Base-by-base conservation (phyloP, 2,797 vertebrate species). In the Sebastes cheni region DNA sequence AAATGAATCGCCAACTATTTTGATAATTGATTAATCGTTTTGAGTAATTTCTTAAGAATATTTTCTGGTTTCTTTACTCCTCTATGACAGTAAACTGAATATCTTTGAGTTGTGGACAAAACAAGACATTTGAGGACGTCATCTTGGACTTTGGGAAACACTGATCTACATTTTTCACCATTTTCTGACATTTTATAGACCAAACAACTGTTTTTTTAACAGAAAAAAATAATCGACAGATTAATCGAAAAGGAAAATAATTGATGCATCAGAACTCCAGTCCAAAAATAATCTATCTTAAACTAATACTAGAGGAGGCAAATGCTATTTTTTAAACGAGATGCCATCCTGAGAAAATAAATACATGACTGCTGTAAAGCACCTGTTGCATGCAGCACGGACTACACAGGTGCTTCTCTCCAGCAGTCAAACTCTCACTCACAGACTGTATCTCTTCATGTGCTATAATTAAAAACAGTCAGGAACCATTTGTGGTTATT, bases 381-480 rank as follows among this genome's bases (percentile, higher is more conserved):
- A 87, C 83, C 85, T 87, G 87, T 82, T 82, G 83, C 76, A 80
- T 8, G 7, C 25, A 65, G 64, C 60, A 39, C 25, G 7, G 70
- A 77, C 66, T 18, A 67, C 61, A 68, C 73, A 80, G 76, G 52
- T 58, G 72, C 58, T 36, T 86, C 71, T 71, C 46, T 56, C 20
- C 58, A 70, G 34, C 69, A 75, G 78, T 23, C 54, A 72, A 14
- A 70, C 13, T 36, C 23, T 29, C 58, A 27, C 36, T 61, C 67
- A 62, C 36, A 71, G 32, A 58, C 23, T 39, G 27, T 5, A 61
- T 71, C 42, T 39, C n/a, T 66, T 62, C 69, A 77, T 72, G 52
- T 18, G 50, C 29, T 75, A n/a, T 54, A 64, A 62, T 87, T 78
- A 36, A 64, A 84, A 81, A 64, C n/a, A 39, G 50, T 34, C 52